Percentiles rank a stretch among this genome's conserved stretches.
These are phyloP conservation scores for Lasioglossum morio DNA, from an alignment of 2,888 invertebrate species.

Conservation along the genomic window DNA sequence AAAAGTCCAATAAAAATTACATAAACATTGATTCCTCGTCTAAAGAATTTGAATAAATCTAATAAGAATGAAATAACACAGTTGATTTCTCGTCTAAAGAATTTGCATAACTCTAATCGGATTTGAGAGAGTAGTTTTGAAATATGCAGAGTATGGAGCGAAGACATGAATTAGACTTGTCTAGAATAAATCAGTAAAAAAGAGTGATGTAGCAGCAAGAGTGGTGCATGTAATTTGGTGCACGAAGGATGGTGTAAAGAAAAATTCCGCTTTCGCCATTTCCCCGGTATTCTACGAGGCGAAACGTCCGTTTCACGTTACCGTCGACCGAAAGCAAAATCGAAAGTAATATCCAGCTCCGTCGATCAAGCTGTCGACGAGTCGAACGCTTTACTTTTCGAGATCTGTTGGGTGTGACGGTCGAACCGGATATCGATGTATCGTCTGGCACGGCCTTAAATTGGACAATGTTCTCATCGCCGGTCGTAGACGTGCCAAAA, in stretches of 20 bases:
- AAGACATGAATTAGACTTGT: background rate
- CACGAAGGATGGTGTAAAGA: background rate
- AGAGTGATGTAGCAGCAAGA: background rate
- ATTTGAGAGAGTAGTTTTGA: background rate
- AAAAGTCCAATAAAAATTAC: no score
- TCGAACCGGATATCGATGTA: slow-evolving; percentile 68
- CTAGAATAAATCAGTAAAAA: background rate
- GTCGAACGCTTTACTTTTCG: slow-evolving; percentile 49
- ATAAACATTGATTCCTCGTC: background rate
- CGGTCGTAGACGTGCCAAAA: slow-evolving; percentile 9
- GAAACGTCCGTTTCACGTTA: background rate
- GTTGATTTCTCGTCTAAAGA: background rate
- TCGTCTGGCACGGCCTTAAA: slow-evolving; percentile 60
- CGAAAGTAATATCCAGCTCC: background rate
- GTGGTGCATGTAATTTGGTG: background rate
- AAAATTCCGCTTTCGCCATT: background rate
- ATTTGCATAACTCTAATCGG: background rate
- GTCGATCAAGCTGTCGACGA: slow-evolving; percentile 46
- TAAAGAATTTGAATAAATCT: background rate
- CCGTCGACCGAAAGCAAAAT: slow-evolving; percentile 2
- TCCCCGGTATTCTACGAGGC: background rate
- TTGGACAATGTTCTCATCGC: slow-evolving; percentile 54
- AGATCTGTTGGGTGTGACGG: slow-evolving; percentile 58
- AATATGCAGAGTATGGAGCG: background rate
- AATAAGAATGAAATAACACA: background rate